Conservation (phyloP, 2,888 invertebrate species). For the Smittia sp. region DNA sequence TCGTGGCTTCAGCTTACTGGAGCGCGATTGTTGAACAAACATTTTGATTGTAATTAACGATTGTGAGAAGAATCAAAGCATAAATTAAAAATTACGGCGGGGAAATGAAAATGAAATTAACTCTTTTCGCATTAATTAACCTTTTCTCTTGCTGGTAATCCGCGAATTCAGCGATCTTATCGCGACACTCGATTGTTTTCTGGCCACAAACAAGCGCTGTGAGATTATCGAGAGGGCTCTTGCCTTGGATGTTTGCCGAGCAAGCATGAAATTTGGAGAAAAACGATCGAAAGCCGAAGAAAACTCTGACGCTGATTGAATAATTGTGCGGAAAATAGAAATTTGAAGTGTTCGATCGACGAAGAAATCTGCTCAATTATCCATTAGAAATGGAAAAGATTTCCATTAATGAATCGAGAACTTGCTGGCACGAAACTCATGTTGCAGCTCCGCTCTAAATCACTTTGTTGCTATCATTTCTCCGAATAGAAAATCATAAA, state of each 20-base stretch:
- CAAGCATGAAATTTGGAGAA: neutral
- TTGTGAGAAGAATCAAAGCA: constrained; percentile 8
- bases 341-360: constrained; percentile 12
- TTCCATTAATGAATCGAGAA: neutral
- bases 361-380: neutral
- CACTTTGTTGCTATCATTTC: constrained; percentile 4
- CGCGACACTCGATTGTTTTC: neutral
- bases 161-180: neutral
- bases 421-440: neutral
- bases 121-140: constrained; percentile 21
- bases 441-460: neutral
- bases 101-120: constrained; percentile 5
- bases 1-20: neutral
- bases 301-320: no score
- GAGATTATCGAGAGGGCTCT: neutral
- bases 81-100: constrained; percentile 1
- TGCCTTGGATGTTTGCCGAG: neutral
- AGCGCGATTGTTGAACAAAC: constrained; percentile 10
- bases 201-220: neutral
- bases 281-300: constrained; percentile 14
- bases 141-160: constrained; percentile 1
- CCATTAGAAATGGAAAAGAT: neutral
- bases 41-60: neutral
- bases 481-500: neutral
- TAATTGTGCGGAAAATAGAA: constrained; percentile 35